Evolutionary conservation across 37 sponge, comb jelly and placozoan species (phyloP), one percentile per base, ranked within the genome.

Genomic region (Cliona cf. orientalis): DNA sequence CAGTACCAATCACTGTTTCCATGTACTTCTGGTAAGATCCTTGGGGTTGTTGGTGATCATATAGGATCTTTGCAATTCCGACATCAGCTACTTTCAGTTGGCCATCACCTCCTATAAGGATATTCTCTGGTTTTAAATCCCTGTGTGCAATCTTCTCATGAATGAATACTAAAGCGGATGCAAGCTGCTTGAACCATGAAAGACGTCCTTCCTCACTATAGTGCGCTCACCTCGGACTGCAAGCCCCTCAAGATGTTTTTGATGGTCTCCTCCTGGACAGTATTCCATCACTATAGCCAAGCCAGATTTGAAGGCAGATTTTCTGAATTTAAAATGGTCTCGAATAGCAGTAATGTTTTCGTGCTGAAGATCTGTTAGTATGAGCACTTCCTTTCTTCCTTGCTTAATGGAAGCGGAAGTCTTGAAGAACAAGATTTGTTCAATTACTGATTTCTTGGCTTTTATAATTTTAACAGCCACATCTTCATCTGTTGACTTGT

Each of bases 401-500:
- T 7, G 41, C 29, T 67, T 44, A 5, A 42, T 22, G 23, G 41
- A 14, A 49, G 35, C 36, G 21, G 68, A 34, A 0, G 68, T 58
- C 36, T 37, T 42, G 9, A 23, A 21, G 1, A 65, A 37, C 14
- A 64, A 23, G 19, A 69, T n/a, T n/a, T n/a, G 2, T 23, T 40
- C 28, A 41, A 53, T 35, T 40, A 81, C 19, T 1, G 67, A 57
- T 21, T 11, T 26, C 34, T 63, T 21, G 1, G 73, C 46, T 53
- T 73, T 72, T 34, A 57, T 31, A 17, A 82, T 71, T 49, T 82
- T 82, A 49, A 82, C 72, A 57, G 83, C 83, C 35, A 82, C 83
- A 19, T 39, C 37, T 14, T 72, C 31, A 49, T 57, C 49, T 5
- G 33, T 5, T 14, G 1, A 23, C 5, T n/a, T n/a, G 29, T 57